Conservation (phyloP, 2,797 vertebrate genomes). For the Natrix natrix region DNA sequence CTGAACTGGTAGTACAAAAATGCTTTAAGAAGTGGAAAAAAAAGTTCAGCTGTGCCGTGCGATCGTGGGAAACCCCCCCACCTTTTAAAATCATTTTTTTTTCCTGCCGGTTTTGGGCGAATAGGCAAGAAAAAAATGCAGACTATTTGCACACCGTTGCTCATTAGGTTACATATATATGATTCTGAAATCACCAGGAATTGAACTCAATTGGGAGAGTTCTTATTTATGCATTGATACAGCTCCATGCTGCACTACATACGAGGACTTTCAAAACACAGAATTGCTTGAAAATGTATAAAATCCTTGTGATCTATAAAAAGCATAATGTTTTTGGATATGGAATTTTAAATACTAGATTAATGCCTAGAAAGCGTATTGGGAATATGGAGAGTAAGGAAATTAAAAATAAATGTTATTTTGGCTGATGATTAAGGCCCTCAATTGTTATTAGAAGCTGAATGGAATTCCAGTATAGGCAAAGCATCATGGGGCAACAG, state of each 20-base stretch:
- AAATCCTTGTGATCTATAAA: constrained; percentile 66
- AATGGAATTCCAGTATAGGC: constrained; percentile 68
- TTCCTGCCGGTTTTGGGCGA: too few species aligned
- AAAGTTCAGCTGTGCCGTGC: too few species aligned
- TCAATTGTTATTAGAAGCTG: constrained; percentile 63
- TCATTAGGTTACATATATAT: not conserved
- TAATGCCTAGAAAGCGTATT: constrained; percentile 65
- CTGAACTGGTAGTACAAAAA: too few species aligned
- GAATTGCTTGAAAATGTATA: constrained; percentile 17
- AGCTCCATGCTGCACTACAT: not conserved
- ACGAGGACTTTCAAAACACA: not conserved
- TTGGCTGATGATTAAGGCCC: constrained; percentile 65
- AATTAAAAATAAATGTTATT: constrained; percentile 65
- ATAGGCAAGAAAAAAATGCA: not conserved
- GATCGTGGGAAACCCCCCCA: too few species aligned
- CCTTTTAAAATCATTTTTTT: too few species aligned
- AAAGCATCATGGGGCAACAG: constrained; percentile 74
- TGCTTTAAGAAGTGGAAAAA: too few species aligned
- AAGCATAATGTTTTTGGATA: constrained; percentile 63
- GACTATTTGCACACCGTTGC: not conserved
- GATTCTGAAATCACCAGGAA: not conserved
- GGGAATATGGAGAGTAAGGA: constrained; percentile 61
- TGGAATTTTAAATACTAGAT: constrained; percentile 76
- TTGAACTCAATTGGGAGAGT: not conserved
- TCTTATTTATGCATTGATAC: not conserved